These are phyloP conservation scores for Xestia rhomboidea DNA, from an alignment of 2,888 invertebrate genomes.

Conservation along the genomic window DNA sequence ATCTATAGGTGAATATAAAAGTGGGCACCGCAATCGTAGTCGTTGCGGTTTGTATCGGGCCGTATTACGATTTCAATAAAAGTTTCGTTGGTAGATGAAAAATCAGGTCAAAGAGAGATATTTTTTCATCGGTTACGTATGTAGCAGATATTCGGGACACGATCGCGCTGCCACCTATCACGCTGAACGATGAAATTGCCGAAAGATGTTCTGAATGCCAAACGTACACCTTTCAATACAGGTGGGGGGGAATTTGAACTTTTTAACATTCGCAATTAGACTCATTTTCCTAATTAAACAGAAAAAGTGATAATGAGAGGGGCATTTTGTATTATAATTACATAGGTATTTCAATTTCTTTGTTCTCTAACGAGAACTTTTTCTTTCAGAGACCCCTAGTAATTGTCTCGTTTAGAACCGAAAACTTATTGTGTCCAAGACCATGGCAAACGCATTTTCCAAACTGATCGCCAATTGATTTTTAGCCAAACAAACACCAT, in stretches of 20 bases:
- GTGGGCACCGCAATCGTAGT: constrained; percentile 44
- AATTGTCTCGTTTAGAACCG: not conserved
- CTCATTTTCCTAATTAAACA: constrained; percentile 23
- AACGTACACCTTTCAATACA: constrained; percentile 11
- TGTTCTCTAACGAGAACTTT: not conserved
- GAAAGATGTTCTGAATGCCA: constrained; percentile 56
- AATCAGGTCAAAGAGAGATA: constrained; percentile 49
- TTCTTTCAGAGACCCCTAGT: not conserved
- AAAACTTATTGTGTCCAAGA: not conserved
- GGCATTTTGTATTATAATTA: not conserved
- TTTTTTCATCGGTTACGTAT: constrained; percentile 48
- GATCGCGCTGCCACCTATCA: constrained; percentile 44
- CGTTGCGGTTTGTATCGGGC: constrained; percentile 47
- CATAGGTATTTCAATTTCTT: not conserved
- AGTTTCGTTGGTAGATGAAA: constrained; percentile 33
- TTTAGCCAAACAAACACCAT: not conserved
- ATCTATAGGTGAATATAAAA: constrained; percentile 53
- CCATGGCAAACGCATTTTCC: not conserved
- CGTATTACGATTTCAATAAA: constrained; percentile 56
- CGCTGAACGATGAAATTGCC: constrained; percentile 51
- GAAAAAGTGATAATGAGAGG: constrained; percentile 17
- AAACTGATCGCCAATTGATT: not conserved
- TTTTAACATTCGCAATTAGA: constrained; percentile 20
- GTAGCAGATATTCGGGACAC: constrained; percentile 52
- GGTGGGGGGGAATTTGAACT: constrained; percentile 8